Evolutionary conservation across 2,797 vertebrate species (phyloP).

Genomic region (Rhynchonycteris naso): DNA sequence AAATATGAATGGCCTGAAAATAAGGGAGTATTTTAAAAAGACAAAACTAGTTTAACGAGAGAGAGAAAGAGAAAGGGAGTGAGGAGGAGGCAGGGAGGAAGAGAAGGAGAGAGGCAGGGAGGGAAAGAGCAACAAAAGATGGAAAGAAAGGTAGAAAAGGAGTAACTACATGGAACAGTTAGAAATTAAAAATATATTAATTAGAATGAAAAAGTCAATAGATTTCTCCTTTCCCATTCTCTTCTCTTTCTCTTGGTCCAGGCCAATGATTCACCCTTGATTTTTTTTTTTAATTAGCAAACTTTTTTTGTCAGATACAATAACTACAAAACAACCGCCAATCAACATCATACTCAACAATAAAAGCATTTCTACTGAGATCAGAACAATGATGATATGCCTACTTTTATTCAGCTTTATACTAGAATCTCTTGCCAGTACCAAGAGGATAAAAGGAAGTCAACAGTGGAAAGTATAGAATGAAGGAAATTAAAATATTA

Average conservation of each 20-base stretch:
- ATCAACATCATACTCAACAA: neutral
- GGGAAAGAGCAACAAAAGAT: neutral
- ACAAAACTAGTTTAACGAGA: neutral
- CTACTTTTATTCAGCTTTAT: neutral
- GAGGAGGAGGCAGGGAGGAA: no score
- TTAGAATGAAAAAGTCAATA: neutral
- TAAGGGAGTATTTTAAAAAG: neutral
- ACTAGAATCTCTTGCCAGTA: neutral
- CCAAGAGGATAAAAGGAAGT: neutral
- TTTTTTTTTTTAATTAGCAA: neutral
- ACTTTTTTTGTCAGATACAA: neutral
- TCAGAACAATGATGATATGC: neutral
- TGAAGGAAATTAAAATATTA: constrained; percentile 17
- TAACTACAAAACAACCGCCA: neutral
- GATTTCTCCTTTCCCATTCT: neutral
- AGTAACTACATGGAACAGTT: neutral
- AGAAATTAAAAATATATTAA: constrained; percentile 13
- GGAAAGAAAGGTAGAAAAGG: no score
- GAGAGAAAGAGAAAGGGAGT: neutral
- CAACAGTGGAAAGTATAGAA: neutral
- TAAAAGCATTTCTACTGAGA: neutral
- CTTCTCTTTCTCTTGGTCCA: neutral
- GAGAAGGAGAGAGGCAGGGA: no score
- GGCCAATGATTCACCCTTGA: neutral
- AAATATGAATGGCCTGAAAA: constrained; percentile 17